A percentile compares a stretch with the other conserved stretches of the same genome.
Conservation (phyloP, 2,797 vertebrate genomes). For the Danio tinwini region DNA sequence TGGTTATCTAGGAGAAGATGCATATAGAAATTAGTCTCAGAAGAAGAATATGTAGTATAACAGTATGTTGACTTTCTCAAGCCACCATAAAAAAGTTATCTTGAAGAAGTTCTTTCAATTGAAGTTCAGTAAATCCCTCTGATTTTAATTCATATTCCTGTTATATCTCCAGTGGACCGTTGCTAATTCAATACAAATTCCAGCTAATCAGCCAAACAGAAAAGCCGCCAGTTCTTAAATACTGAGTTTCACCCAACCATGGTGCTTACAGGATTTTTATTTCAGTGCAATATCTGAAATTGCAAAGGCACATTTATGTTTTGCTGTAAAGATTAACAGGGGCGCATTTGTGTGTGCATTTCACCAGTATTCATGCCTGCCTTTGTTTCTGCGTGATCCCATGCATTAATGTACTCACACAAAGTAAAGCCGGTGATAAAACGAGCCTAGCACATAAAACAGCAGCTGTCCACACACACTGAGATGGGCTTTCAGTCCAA, state of each 20-base stretch:
- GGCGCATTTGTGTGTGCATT: conserved; percentile 31
- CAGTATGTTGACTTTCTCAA: no score
- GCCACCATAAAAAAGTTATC: no score
- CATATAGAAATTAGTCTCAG: no score
- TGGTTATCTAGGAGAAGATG: no score
- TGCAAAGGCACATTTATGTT: conserved; percentile 31
- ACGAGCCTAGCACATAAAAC: conserved; percentile 54
- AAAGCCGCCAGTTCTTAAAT: conserved; percentile 23
- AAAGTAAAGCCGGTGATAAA: conserved; percentile 54
- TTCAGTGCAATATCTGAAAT: conserved; percentile 40
- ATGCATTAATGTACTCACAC: conserved; percentile 49
- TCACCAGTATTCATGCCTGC: conserved; percentile 22
- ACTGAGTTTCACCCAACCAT: conserved; percentile 21
- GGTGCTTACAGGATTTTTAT: conserved; percentile 31
- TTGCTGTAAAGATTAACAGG: conserved; percentile 16
- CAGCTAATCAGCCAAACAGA: conserved; percentile 9
- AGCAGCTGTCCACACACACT: conserved; percentile 50
- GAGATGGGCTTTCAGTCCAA: conserved; percentile 59
- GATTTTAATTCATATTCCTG: conserved; percentile 20
- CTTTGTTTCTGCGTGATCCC: conserved; percentile 28
- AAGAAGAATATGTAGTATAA: no score
- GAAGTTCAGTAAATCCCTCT: background rate
- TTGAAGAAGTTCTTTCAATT: background rate
- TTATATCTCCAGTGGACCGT: background rate
- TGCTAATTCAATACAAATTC: conserved; percentile 18